Evolutionary conservation across 2,888 invertebrate species (phyloP).

Genomic region (Teleiodes luculella): DNA sequence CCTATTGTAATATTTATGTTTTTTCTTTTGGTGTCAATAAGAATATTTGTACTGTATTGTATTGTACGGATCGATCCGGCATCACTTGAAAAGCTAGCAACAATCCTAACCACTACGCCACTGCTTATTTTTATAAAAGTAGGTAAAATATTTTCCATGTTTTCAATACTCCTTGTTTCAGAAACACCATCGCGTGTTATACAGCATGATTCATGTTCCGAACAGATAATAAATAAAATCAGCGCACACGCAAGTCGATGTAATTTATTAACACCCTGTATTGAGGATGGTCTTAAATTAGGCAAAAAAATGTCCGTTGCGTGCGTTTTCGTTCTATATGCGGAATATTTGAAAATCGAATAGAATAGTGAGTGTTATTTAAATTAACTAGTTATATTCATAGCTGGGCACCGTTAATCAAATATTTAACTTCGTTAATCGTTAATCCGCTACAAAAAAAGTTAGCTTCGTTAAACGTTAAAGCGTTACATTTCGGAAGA

Average conservation of each 20-base stretch:
- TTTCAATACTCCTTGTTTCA: background rate
- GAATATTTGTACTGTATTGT: too few species aligned
- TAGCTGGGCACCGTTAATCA: too few species aligned
- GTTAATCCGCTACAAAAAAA: too few species aligned
- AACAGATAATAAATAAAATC: conserved; percentile 9
- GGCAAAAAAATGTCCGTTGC: conserved; percentile 11
- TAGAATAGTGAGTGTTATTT: background rate
- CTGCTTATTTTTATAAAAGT: background rate
- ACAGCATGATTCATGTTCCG: conserved; percentile 11
- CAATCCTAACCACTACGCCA: background rate
- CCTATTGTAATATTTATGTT: too few species aligned
- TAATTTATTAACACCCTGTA: conserved; percentile 20
- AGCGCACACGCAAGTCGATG: background rate
- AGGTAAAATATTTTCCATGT: background rate
- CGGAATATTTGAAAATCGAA: background rate
- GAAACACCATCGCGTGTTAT: conserved; percentile 5
- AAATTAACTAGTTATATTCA: too few species aligned
- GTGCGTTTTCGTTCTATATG: conserved; percentile 2
- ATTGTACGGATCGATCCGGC: too few species aligned
- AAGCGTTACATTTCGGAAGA: too few species aligned
- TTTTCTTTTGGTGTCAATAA: too few species aligned
- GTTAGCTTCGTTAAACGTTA: too few species aligned
- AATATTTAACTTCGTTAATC: too few species aligned
- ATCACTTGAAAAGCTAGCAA: too few species aligned
- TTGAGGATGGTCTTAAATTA: conserved; percentile 14